A percentile compares a stretch with the other conserved stretches of the same genome.
These are phyloP conservation scores for Leptonema lineaticorne DNA, from an alignment of 1,140 invertebrate species.

Conservation along the genomic window DNA sequence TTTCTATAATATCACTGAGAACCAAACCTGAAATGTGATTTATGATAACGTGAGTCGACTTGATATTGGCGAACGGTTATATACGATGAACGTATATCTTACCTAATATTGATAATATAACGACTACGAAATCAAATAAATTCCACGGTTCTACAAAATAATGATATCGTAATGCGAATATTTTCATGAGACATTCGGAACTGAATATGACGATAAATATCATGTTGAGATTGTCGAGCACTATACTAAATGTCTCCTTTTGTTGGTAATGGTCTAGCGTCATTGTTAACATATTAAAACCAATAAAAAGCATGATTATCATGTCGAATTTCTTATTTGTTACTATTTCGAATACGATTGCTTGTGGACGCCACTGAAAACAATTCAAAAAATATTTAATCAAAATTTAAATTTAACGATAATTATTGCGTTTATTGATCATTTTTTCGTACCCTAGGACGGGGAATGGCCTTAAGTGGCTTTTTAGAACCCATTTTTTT, in stretches of 20 bases:
- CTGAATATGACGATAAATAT: constrained; percentile 99
- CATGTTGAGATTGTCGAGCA: constrained; percentile 90
- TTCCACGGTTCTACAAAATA: constrained; percentile 99
- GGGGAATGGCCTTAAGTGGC: constrained; percentile 95
- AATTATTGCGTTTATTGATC: too few relatives aligned
- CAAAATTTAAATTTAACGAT: not conserved
- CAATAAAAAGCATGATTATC: constrained; percentile 99
- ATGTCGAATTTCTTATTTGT: constrained; percentile 99
- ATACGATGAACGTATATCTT: not conserved
- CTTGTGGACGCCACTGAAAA: constrained; percentile 93
- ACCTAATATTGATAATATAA: constrained; percentile 97
- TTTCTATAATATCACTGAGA: constrained; percentile 93
- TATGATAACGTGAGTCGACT: not conserved
- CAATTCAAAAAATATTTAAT: constrained; percentile 43
- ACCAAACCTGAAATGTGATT: constrained; percentile 81
- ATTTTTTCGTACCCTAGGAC: constrained; percentile 91
- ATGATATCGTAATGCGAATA: constrained; percentile 94
- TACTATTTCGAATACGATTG: constrained; percentile 94
- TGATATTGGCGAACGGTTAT: not conserved
- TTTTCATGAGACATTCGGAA: constrained; percentile 95
- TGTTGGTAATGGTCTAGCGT: constrained; percentile 95
- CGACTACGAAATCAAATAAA: constrained; percentile 98
- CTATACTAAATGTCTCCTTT: constrained; percentile 75
- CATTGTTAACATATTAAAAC: constrained; percentile 98
- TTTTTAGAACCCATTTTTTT: constrained; percentile 99